Conservation (phyloP, 1,140 invertebrate genomes). For the Bombyx mandarina region DNA sequence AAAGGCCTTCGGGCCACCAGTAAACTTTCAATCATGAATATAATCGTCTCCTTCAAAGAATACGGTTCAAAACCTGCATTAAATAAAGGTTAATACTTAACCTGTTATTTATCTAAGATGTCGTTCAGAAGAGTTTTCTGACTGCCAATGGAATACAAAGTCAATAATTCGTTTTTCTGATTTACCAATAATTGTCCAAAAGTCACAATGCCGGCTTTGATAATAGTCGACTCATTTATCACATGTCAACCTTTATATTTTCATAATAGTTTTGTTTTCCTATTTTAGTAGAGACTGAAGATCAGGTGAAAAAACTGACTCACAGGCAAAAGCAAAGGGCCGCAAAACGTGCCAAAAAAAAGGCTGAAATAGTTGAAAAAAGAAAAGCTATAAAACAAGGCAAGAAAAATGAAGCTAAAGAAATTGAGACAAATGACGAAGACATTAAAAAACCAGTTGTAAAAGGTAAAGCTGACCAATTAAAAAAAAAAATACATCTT, state of each 20-base stretch:
- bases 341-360: slow-evolving; percentile 75
- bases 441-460: slow-evolving; percentile 32
- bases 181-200: too few relatives aligned
- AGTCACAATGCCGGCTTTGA: too few relatives aligned
- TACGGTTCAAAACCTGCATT: too few relatives aligned
- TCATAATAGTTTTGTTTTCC: background rate
- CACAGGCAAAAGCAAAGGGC: slow-evolving; percentile 79
- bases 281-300: slow-evolving; percentile 53
- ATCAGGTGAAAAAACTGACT: slow-evolving; percentile 73
- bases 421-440: slow-evolving; percentile 27
- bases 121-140: too few relatives aligned
- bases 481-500: background rate
- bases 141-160: too few relatives aligned
- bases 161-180: too few relatives aligned
- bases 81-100: too few relatives aligned
- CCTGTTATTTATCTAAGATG: too few relatives aligned
- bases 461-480: slow-evolving; percentile 21
- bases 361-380: slow-evolving; percentile 57
- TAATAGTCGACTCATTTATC: too few relatives aligned
- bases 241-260: background rate
- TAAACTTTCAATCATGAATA: too few relatives aligned
- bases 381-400: slow-evolving; percentile 65
- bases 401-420: slow-evolving; percentile 53
- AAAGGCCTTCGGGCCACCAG: too few relatives aligned
- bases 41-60: too few relatives aligned